Base-by-base conservation (phyloP, 2,113 vertebrate genomes). In the Antechinus flavipes region DNA sequence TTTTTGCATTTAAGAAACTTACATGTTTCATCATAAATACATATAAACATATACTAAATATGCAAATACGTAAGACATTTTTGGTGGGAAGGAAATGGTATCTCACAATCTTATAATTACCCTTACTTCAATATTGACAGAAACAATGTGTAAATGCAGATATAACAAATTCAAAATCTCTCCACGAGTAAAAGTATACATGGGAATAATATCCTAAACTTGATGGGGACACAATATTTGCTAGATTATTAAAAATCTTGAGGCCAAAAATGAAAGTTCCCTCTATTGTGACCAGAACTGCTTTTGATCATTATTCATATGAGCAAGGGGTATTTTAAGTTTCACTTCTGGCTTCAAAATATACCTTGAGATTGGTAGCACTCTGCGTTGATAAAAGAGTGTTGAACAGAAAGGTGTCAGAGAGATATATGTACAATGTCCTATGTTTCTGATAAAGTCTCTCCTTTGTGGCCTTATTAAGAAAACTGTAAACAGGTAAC, bases 281-380 rank as follows among this genome's bases (percentile, higher is more conserved):
- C 90, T 58, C 94, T 96, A 90, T 16, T 84, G 89, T 90, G 95
- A 95, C 61, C 55, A 97, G 1, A 91, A 56, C 26, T 96, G 97
- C 95, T 58, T 97, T 96, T 94, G 94, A 94, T 95, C 93, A 97
- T 94, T 94, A 92, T 97, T 97, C 96, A 90, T 94, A 97, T 97
- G 96, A 97, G 94, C 68, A 94, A 53, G 91, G 90, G 93, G 94
- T 97, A 98, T 97, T 97, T 97, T 95, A 97, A 96, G 94, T 68
- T 94, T 97, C 94, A 95, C 94, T 96, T 97, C 93, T 96, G 95
- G 94, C 95, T 96, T 94, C 27, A 47, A 96, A 96, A 97, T 96
- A 84, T 97, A 94, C 92, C 92, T 96, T 92, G 94, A 68, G 92
- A 94, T 90, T 93, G 25, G 95, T 95, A 94, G 90, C 53, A 94